Evolutionary conservation across 2,888 invertebrate genomes (phyloP).

Genomic region (Liodrosophila aerea): DNA sequence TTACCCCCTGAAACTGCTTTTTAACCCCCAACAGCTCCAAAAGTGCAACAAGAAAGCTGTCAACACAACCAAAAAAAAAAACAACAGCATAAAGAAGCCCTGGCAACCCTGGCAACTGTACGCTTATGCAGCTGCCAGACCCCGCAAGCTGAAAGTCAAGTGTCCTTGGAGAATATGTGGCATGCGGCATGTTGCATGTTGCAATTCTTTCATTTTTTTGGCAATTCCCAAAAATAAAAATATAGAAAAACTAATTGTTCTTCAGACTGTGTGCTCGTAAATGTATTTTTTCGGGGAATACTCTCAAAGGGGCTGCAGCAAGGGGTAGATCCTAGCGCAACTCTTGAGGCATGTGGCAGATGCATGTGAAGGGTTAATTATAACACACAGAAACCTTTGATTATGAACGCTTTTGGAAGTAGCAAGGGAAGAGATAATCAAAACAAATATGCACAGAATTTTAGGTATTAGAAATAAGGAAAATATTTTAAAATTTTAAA

Average conservation of each 20-base stretch:
- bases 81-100: neutral
- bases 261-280: conserved; percentile 20
- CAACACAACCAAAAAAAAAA: conserved; percentile 51
- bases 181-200: conserved; percentile 55
- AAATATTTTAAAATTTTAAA: neutral
- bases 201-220: conserved; percentile 75
- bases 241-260: conserved; percentile 66
- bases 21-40: conserved; percentile 4
- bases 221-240: conserved; percentile 46
- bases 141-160: conserved; percentile 71
- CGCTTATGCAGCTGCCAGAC: conserved; percentile 14
- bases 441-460: too few species aligned
- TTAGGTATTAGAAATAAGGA: too few species aligned
- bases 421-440: neutral
- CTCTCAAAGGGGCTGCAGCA: conserved; percentile 24
- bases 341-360: conserved; percentile 64
- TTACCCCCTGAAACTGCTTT: neutral
- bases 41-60: conserved; percentile 67
- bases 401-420: conserved; percentile 5
- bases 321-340: neutral
- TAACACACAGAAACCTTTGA: conserved; percentile 42
- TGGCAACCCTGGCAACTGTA: neutral
- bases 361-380: conserved; percentile 67
- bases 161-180: conserved; percentile 78
- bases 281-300: conserved; percentile 16